These are phyloP conservation scores for Ciconia nigra DNA, from an alignment of 2,797 vertebrate genomes.

Conservation along the genomic window DNA sequence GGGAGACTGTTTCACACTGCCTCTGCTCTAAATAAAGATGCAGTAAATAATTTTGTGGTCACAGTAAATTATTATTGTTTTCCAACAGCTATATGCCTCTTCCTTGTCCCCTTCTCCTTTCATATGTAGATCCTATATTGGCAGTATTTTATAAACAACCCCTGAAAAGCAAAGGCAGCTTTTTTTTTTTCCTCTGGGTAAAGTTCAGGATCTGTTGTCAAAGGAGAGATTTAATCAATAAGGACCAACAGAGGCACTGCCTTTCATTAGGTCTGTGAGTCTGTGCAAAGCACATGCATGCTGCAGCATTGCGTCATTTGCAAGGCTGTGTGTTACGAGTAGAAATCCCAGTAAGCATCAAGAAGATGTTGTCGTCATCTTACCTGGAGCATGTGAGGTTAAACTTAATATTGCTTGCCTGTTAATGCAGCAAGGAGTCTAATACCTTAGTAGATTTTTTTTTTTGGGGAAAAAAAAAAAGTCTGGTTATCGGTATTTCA, in stretches of 20 bases:
- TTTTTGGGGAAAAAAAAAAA: background rate
- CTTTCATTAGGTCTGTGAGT: background rate
- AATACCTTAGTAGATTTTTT: background rate
- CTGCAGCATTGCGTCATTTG: accelerated
- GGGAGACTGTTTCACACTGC: background rate
- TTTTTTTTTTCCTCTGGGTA: background rate
- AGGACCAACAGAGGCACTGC: background rate
- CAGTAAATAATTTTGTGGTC: background rate
- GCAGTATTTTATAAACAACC: background rate
- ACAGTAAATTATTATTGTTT: background rate
- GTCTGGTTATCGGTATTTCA: accelerated
- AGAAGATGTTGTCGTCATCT: background rate
- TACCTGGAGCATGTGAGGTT: background rate
- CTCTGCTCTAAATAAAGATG: background rate
- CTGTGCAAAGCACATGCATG: background rate
- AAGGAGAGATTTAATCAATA: background rate
- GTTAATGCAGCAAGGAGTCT: background rate
- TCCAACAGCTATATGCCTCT: background rate
- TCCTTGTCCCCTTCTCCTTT: background rate
- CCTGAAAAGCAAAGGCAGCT: background rate
- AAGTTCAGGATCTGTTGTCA: background rate
- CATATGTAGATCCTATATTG: background rate
- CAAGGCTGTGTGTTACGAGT: accelerated
- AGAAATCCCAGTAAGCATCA: background rate
- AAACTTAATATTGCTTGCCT: background rate